These are phyloP conservation scores for Parambassis ranga DNA, from an alignment of 2,797 vertebrate genomes.

Conservation along the genomic window DNA sequence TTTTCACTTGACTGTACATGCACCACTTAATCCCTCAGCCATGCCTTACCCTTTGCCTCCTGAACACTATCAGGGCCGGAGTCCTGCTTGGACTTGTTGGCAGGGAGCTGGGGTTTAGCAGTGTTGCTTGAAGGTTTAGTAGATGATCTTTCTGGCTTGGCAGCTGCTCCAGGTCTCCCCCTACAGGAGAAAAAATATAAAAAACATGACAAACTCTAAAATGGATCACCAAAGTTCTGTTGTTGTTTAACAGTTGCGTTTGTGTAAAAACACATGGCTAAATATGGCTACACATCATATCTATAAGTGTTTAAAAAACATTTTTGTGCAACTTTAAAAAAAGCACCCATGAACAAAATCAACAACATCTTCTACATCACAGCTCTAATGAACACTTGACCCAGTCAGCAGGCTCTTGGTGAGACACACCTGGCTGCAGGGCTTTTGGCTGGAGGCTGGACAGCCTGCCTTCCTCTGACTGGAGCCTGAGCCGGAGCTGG, in stretches of 20 bases:
- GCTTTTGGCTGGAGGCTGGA: slow-evolving; percentile 29
- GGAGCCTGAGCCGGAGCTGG: slow-evolving; percentile 2
- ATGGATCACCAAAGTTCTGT: too few species aligned
- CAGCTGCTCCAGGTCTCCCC: slow-evolving; percentile 63
- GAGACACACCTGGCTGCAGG: slow-evolving; percentile 58
- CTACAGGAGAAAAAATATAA: slow-evolving; percentile 59
- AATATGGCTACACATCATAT: too few species aligned
- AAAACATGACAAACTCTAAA: background rate
- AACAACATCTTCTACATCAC: background rate
- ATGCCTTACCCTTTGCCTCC: slow-evolving; percentile 37
- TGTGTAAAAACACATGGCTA: background rate
- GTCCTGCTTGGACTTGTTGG: slow-evolving; percentile 31
- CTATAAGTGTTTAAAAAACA: too few species aligned
- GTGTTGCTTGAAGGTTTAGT: background rate
- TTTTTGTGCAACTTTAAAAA: too few species aligned
- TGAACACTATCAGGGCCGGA: slow-evolving; percentile 14
- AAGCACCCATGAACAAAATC: slow-evolving; percentile 14
- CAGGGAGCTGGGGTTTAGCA: slow-evolving; percentile 7
- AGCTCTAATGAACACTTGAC: background rate
- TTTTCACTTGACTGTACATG: background rate
- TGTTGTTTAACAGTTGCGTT: background rate
- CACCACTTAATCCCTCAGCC: background rate
- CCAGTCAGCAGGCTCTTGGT: background rate
- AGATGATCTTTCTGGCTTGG: slow-evolving; percentile 4
- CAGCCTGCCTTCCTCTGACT: slow-evolving; percentile 37